Evolutionary conservation across 2,888 invertebrate genomes (phyloP).

Genomic region (Dendrolimus pini): DNA sequence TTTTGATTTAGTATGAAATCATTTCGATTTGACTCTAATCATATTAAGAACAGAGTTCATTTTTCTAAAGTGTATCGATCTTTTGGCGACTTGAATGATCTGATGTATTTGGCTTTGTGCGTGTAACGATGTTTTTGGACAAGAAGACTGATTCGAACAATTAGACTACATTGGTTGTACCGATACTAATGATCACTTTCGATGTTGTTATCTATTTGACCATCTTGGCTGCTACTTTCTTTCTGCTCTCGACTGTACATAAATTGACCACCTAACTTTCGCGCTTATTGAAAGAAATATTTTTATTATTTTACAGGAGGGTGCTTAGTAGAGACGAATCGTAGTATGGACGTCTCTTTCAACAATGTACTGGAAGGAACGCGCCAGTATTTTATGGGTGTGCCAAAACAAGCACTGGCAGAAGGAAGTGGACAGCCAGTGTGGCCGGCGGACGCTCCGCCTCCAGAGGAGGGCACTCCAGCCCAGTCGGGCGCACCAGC

Average conservation of each 20-base stretch:
- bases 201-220: no score
- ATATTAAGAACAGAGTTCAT: no score
- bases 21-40: no score
- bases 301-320: conserved; percentile 36
- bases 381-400: conserved; percentile 89
- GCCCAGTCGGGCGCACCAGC: conserved; percentile 62
- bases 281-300: not conserved
- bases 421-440: conserved; percentile 50
- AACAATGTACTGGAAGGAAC: conserved; percentile 90
- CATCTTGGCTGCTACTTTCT: conserved; percentile 5
- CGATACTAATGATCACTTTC: no score
- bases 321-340: conserved; percentile 39
- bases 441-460: conserved; percentile 48
- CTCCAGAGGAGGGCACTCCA: conserved; percentile 57
- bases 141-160: no score
- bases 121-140: no score
- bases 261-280: no score
- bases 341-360: conserved; percentile 85
- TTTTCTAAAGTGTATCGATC: no score
- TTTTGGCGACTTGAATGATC: no score
- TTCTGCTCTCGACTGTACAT: not conserved
- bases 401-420: conserved; percentile 77
- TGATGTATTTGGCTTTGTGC: no score
- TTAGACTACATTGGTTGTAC: no score
- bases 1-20: no score